Evolutionary conservation across 2,113 vertebrate genomes (phyloP), one percentile per base, ranked within the genome.

Genomic region (Tachuris rubrigastra): DNA sequence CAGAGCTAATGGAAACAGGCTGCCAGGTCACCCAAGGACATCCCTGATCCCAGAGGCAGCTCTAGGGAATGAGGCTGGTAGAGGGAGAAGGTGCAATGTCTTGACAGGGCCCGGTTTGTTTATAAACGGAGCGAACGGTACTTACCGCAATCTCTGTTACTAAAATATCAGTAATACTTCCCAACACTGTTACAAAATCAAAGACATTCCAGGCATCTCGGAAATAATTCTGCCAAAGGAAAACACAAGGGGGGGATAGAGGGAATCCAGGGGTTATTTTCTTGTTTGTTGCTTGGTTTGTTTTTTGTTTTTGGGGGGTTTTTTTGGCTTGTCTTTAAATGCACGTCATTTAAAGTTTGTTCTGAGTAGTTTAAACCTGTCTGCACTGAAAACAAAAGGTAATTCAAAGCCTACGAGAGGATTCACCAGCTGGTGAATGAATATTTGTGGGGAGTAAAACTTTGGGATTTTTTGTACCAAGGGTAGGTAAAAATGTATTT

Each of bases 111-210:
- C 93, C 82, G 72, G 72, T 96, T 91, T 59, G 84, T 46, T 24
- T 46, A 30, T 3, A 72, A 81, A 75, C 18, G 10, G 74, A 90
- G 87, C 53, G 63, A 80, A 80, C 6, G 30, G 86, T 75, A 98
- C 99, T 99, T 98, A 99, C 99, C 95, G 99, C 99, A 97, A 99
- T 99, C 98, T 99, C 99, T 33, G 99, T 99, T 97, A 99, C 99
- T 97, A 99, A 98, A 98, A 99, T 99, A 98, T 99, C 99, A 87
- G 99, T 99, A 97, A 99, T 99, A 98, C 99, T 99, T 96, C 99
- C 99, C 98, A 99, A 97, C 79, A 99, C 99, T 12, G 99, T 99
- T 89, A 99, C 99, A 98, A 99, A 99, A 98, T 99, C 99, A 96
- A 99, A 99, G 87, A 99, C 98, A 14, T 99, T 99, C 99, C 99